Conservation (phyloP, 2,113 vertebrate species). For the Mustelus asterias region DNA sequence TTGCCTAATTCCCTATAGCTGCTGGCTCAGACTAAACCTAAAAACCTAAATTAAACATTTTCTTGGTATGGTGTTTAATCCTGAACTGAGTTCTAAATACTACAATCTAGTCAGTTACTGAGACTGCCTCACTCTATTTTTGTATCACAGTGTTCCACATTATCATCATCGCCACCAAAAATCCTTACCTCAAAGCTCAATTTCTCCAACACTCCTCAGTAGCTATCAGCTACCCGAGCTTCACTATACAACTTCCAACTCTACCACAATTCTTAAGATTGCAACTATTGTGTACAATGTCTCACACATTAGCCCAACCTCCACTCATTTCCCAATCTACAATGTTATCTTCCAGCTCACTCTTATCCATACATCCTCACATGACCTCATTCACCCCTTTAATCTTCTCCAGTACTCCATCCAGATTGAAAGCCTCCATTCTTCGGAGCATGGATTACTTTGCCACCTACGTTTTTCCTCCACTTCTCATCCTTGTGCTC, state of each 20-base stretch:
- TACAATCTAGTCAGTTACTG: not conserved
- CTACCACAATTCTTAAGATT: not conserved
- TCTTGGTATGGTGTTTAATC: not conserved
- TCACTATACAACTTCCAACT: not conserved
- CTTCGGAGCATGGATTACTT: not conserved
- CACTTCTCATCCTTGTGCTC: not conserved
- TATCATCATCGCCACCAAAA: not conserved
- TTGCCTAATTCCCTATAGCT: not conserved
- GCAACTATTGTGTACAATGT: not conserved
- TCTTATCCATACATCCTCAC: not conserved
- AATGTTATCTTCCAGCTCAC: not conserved
- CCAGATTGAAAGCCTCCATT: not conserved
- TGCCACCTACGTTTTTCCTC: not conserved
- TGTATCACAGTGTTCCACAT: not conserved
- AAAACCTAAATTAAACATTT: not conserved
- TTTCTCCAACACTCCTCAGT: not conserved
- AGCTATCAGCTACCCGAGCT: not conserved
- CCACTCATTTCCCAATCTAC: not conserved
- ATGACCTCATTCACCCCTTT: too few relatives aligned
- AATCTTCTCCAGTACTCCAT: not conserved
- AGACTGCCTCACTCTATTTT: not conserved
- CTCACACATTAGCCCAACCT: not conserved
- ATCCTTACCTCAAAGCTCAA: not conserved
- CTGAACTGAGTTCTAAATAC: not conserved
- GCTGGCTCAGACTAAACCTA: not conserved